These are phyloP conservation scores for Rhodinocichla rosea DNA, from an alignment of 2,113 vertebrate species.

Conservation along the genomic window DNA sequence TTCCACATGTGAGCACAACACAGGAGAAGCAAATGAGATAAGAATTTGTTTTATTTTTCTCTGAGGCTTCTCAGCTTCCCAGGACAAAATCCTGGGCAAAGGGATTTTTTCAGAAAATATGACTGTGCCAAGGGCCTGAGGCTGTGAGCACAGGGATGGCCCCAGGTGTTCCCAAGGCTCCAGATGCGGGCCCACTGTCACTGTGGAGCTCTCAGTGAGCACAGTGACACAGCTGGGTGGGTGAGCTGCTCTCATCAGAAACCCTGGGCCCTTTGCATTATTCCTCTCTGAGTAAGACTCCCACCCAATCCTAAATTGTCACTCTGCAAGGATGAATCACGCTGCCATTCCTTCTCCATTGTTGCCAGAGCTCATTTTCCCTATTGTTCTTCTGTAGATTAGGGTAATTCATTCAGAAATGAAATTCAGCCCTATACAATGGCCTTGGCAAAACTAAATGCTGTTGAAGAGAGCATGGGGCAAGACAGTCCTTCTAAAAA, in stretches of 20 bases:
- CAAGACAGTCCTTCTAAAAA: background rate
- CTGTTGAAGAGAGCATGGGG: background rate
- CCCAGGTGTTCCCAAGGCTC: background rate
- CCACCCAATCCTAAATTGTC: background rate
- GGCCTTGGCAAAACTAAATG: background rate
- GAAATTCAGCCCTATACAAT: background rate
- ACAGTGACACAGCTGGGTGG: background rate
- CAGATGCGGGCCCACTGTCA: background rate
- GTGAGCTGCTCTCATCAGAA: background rate
- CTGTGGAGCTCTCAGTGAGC: background rate
- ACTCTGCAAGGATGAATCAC: background rate
- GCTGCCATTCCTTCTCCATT: background rate
- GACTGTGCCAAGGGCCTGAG: background rate
- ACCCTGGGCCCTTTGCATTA: background rate
- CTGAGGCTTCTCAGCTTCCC: no score
- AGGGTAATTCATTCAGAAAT: conserved; percentile 9
- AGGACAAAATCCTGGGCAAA: no score
- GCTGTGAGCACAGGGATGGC: background rate
- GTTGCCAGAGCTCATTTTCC: background rate
- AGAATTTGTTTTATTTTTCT: no score
- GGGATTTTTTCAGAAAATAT: no score
- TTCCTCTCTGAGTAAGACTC: background rate
- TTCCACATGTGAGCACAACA: no score
- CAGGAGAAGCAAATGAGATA: no score
- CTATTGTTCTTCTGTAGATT: conserved; percentile 13